Percentiles rank a stretch among this genome's conserved stretches.
phyloP scores from a whole-genome alignment of 2,888 invertebrate genomes.

The Pollenia labialis region DNA sequence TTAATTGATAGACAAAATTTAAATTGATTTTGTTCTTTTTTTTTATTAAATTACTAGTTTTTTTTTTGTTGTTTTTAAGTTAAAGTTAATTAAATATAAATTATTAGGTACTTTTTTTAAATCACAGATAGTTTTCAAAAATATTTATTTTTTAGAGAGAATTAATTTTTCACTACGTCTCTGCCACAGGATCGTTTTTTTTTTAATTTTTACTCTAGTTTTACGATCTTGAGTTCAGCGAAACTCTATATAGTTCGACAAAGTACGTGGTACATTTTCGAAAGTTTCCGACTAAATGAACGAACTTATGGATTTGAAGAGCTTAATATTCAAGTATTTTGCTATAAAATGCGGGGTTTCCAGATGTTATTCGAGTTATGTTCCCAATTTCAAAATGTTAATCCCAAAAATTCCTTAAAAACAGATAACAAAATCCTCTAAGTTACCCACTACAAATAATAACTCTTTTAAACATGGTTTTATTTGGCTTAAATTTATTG shows the following conservation, averaged over 20 bases:
- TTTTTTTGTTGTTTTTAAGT: constrained; percentile 1
- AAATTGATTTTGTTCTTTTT: neutral
- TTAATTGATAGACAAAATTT: constrained; percentile 1
- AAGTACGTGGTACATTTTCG: constrained; percentile 80
- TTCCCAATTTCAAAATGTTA: too few species aligned
- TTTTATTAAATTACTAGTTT: neutral
- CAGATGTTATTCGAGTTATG: too few species aligned
- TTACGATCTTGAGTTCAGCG: constrained; percentile 73
- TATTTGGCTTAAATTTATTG: too few species aligned
- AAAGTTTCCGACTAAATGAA: constrained; percentile 76
- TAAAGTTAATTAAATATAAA: constrained; percentile 5
- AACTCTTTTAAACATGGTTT: neutral
- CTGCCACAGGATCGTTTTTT: constrained; percentile 62
- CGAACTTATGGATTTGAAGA: constrained; percentile 22
- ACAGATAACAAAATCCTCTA: too few species aligned
- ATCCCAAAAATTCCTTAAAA: too few species aligned
- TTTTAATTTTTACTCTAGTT: constrained; percentile 21
- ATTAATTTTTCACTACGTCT: constrained; percentile 2
- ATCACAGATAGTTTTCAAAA: constrained; percentile 73
- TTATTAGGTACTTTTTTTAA: constrained; percentile 67
- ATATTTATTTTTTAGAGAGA: neutral
- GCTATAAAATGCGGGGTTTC: neutral
- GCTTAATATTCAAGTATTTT: constrained; percentile 62
- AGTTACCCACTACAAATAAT: too few species aligned
- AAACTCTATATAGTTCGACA: constrained; percentile 72